These are phyloP conservation scores for Aradophagus sp. DNA, from an alignment of 1,140 invertebrate species.

Conservation along the genomic window DNA sequence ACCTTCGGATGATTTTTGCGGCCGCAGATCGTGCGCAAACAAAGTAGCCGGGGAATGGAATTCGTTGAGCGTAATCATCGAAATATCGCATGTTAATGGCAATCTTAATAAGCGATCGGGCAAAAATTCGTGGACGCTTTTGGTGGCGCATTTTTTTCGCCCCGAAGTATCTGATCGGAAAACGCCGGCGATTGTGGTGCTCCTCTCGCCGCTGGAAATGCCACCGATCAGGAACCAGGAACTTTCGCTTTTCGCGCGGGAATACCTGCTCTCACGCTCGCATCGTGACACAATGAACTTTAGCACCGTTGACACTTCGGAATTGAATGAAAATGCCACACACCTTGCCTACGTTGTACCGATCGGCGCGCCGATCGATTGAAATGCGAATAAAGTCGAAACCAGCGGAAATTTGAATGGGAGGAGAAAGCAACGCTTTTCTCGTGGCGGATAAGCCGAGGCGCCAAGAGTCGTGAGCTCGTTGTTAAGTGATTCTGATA, in stretches of 20 bases:
- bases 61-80: no score
- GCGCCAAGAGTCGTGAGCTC: constrained; percentile 72
- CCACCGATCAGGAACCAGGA: constrained; percentile 33
- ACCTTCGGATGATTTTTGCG: no score
- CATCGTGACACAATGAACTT: constrained; percentile 61
- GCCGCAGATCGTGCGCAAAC: no score
- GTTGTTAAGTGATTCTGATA: constrained; percentile 74
- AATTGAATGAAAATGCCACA: constrained; percentile 67
- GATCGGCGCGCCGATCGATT: constrained; percentile 55
- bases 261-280: constrained; percentile 55
- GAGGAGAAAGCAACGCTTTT: constrained; percentile 39
- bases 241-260: constrained; percentile 50
- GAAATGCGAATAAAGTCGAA: constrained; percentile 31
- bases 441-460: constrained; percentile 55
- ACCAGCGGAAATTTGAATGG: constrained; percentile 14
- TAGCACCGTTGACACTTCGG: constrained; percentile 66
- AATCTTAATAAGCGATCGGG: no score
- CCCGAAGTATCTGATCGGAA: constrained; percentile 8
- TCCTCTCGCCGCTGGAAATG: constrained; percentile 11
- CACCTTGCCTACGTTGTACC: constrained; percentile 62
- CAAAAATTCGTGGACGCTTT: no score
- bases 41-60: no score
- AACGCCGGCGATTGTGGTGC: neutral
- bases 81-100: no score
- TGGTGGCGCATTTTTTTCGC: no score